Base-by-base conservation (phyloP, 2,113 vertebrate genomes). In the Notiomystis cincta region DNA sequence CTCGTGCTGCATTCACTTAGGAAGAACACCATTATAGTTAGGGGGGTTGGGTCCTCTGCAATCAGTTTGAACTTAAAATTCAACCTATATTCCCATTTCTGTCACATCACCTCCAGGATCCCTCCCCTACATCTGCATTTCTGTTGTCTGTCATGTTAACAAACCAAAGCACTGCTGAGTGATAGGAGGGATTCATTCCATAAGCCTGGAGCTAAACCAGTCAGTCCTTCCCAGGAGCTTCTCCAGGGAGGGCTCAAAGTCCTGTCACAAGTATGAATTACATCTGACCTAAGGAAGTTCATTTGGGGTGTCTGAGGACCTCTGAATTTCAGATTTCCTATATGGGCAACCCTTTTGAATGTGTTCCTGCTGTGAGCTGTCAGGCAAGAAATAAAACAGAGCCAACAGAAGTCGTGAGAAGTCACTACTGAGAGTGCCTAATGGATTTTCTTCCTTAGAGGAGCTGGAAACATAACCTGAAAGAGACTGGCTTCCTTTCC, bases 331-430 rank as follows among this genome's bases (percentile, higher is more conserved):
- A 85, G 22, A 57, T 65, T 67, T 89, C 62, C 51, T 91, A 25
- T 27, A 40, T 11, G 23, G 61, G 37, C 48, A 79, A 50, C 13
- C 11, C 11, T 77, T 80, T 38, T 57, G 35, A 90, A 58, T 30
- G 21, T 25, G 42, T 5, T 85, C 40, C 62, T 76, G 50, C 73
- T 83, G 71, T 45, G 82, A 88, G n/a, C 58, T 86, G 51, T 45
- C 53, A 82, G 57, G 35, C 38, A 86, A 94, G 82, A 91, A 82
- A 86, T 40, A 82, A 91, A 82, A 38, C 79, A 75, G 69, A 79
- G 71, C 15, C 64, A 60, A 60, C 35, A 86, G 75, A 83, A 31
- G 35, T 4, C 70, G 79, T 23, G 54, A 94, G 69, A 84, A 95
- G 44, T 56, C 51, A 40, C 40, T 78, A 48, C 64, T 1, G 4